These are phyloP conservation scores for Imbricaverruca yamaguchii DNA, from an alignment of 2,888 invertebrate genomes.

Conservation along the genomic window DNA sequence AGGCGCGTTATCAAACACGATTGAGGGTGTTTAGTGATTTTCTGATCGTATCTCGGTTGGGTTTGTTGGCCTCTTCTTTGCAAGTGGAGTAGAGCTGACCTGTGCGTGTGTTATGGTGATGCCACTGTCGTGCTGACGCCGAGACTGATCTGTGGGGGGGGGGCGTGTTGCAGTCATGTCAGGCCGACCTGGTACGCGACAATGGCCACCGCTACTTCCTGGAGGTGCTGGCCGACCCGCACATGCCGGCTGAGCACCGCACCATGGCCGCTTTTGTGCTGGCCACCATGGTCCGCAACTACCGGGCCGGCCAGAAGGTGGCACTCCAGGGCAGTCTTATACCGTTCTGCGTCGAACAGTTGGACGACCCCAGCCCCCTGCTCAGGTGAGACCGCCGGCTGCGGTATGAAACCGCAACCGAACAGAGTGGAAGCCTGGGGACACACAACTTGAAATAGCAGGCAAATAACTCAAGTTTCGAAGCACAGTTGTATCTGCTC, in stretches of 20 bases:
- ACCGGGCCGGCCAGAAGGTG: conserved; percentile 79
- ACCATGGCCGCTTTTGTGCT: conserved; percentile 92
- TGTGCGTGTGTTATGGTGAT: no score
- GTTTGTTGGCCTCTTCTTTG: no score
- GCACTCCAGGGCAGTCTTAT: conserved; percentile 83
- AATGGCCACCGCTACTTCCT: conserved; percentile 92
- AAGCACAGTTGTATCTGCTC: no score
- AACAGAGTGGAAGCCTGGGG: no score
- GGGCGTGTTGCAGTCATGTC: conserved; percentile 64
- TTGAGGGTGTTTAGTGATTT: no score
- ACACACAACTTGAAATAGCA: no score
- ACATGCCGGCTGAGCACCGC: conserved; percentile 70
- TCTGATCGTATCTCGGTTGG: no score
- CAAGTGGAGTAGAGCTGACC: no score
- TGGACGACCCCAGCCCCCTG: conserved; percentile 59
- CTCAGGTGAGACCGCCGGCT: conserved; percentile 35
- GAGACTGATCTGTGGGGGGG: background rate
- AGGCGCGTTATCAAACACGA: no score
- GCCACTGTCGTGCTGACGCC: no score
- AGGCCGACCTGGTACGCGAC: conserved; percentile 88
- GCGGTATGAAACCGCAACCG: no score
- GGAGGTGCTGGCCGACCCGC: conserved; percentile 76
- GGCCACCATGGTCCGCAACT: conserved; percentile 85
- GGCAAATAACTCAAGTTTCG: no score
- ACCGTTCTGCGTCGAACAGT: conserved; percentile 83